A percentile compares a stretch with the other conserved stretches of the same genome.
These are phyloP conservation scores for Drosophila sucinea DNA, from an alignment of 1,140 invertebrate species.

Conservation along the genomic window DNA sequence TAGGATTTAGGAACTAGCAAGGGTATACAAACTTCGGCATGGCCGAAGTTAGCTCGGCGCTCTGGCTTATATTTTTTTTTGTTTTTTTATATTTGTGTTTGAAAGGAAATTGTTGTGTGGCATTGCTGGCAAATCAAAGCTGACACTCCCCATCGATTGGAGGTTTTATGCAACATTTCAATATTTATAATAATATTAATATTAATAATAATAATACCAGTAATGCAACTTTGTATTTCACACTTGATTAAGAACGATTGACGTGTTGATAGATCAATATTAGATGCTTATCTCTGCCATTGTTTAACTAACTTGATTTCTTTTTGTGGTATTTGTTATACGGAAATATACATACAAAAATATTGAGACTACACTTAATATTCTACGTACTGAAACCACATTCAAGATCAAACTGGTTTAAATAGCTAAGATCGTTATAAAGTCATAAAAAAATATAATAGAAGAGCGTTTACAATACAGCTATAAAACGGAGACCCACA, in stretches of 20 bases:
- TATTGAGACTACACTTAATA: not conserved
- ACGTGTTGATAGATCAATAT: conserved; percentile 37
- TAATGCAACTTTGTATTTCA: conserved; percentile 17
- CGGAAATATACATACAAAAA: conserved; percentile 27
- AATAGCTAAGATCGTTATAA: conserved; percentile 12
- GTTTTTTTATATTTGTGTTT: conserved; percentile 15
- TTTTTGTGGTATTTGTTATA: conserved; percentile 48
- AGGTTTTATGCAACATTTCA: conserved; percentile 31
- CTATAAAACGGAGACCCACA: not conserved
- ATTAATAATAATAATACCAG: not conserved
- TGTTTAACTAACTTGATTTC: conserved; percentile 42
- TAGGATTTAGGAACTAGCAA: too few relatives aligned
- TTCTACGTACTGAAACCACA: conserved; percentile 44
- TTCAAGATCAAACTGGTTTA: conserved; percentile 43
- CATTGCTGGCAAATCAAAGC: conserved; percentile 38
- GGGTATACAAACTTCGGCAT: too few relatives aligned
- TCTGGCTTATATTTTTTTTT: too few relatives aligned
- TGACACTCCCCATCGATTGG: conserved; percentile 34
- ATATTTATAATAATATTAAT: not conserved
- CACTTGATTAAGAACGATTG: conserved; percentile 24
- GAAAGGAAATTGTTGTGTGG: conserved; percentile 43
- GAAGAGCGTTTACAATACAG: conserved; percentile 2
- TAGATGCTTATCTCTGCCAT: conserved; percentile 22
- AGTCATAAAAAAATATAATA: conserved; percentile 7
- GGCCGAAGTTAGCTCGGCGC: too few relatives aligned